Base-by-base conservation (phyloP, 2,113 vertebrate genomes). In the Callospermophilus lateralis region DNA sequence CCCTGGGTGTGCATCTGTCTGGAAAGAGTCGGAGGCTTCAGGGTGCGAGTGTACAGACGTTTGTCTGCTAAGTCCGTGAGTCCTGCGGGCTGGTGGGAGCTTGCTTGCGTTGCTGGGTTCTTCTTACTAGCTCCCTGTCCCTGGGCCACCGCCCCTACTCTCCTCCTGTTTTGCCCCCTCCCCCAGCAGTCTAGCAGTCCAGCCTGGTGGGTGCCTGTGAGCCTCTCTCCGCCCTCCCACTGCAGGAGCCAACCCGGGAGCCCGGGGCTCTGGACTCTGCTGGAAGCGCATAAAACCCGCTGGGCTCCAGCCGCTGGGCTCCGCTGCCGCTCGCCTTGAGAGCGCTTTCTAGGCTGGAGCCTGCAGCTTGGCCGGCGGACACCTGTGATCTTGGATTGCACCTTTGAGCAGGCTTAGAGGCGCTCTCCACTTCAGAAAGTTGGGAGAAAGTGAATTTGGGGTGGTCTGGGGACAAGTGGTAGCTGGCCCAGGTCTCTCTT, bases 221-320 rank as follows among this genome's bases (percentile, higher is more conserved):
- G 45, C 22, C 51, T 96, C 78, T 80, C 93, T 39, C 96, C 95
- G 84, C 97, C 91, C 96, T 90, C 83, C 61, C 55, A 8, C 51
- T 19, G 95, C 90, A 0, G 39, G 89, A 96, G 84, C 94, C 97
- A 96, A 97, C 84, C 89, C 0, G 68, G 61, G 37, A 55, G 73
- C 72, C 0, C 2, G 15, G 26, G 63, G 79, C 9, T 10, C 93
- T 0, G 48, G 68, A 17, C 61, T 37, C 8, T 6, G 45, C n/a
- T 3, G 76, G 28, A 5, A 39, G 67, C 61, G 0, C 76, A 81
- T 95, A 97, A 96, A 97, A 77, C 28, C 70, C 17, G 24, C 84
- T 11, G 8, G 2, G 1, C 24, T 63, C 24, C 24, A 6, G 58
- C 72, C 1, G 6, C 45, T n/a, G 73, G 28, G 32, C 32, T 20